A percentile compares a stretch with the other conserved stretches of the same genome.
These are phyloP conservation scores for Oxytorus armatus DNA, from an alignment of 2,888 invertebrate genomes.

Conservation along the genomic window DNA sequence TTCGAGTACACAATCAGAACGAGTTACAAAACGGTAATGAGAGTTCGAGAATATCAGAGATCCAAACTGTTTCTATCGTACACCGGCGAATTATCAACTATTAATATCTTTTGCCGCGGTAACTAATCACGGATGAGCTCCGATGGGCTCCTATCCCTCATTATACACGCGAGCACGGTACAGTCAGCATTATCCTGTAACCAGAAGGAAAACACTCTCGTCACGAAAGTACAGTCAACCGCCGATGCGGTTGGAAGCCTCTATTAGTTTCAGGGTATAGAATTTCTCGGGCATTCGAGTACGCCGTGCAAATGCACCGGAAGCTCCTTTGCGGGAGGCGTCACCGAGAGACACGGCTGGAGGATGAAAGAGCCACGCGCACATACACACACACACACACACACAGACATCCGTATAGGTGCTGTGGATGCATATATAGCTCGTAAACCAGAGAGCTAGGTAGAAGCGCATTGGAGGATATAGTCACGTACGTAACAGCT, in stretches of 20 bases:
- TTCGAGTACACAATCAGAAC: too few relatives aligned
- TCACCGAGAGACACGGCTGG: conserved; percentile 36
- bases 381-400: background rate
- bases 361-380: conserved; percentile 27
- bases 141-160: background rate
- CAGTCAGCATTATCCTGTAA: background rate
- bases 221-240: conserved; percentile 38
- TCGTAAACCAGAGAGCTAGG: conserved; percentile 48
- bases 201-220: background rate
- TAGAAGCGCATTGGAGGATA: conserved; percentile 41
- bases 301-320: conserved; percentile 42
- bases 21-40: too few relatives aligned
- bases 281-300: conserved; percentile 16
- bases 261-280: conserved; percentile 38
- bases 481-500: conserved; percentile 47
- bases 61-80: too few relatives aligned
- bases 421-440: conserved; percentile 48
- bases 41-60: too few relatives aligned
- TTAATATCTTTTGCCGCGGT: too few relatives aligned
- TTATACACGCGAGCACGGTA: background rate
- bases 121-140: too few relatives aligned
- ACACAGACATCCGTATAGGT: conserved; percentile 27
- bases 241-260: conserved; percentile 32
- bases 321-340: conserved; percentile 55
- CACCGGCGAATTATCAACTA: too few relatives aligned